A percentile compares a stretch with the other conserved stretches of the same genome.
Conservation (phyloP, 2,888 invertebrate genomes). For the Stenotaenia linearis region DNA sequence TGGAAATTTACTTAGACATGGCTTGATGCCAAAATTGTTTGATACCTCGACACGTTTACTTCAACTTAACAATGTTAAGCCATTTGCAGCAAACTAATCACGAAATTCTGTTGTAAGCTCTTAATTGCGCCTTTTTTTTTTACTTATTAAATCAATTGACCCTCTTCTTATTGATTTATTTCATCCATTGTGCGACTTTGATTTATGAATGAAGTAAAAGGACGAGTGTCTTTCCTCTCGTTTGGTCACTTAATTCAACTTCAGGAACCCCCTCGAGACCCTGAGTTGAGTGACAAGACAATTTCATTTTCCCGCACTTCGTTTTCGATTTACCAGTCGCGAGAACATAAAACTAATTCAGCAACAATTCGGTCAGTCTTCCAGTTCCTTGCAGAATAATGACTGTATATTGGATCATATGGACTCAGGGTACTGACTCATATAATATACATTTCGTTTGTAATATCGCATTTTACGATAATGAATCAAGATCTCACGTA, state of each 20-base stretch:
- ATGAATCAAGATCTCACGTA: too few species aligned
- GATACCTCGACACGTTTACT: too few species aligned
- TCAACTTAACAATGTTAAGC: too few species aligned
- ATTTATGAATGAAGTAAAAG: neutral
- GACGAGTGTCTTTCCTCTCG: neutral
- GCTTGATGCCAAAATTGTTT: neutral
- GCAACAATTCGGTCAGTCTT: neutral
- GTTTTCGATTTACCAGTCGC: neutral
- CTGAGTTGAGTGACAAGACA: neutral
- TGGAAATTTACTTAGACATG: neutral
- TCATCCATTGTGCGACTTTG: neutral
- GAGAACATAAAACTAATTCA: neutral
- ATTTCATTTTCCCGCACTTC: neutral
- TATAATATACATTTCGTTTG: too few species aligned
- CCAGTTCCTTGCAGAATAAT: neutral
- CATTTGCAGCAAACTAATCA: too few species aligned
- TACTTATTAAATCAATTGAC: too few species aligned
- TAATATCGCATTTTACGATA: too few species aligned
- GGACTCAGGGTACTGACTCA: too few species aligned
- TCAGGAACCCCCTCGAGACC: neutral
- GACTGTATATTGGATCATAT: neutral
- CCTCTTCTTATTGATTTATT: too few species aligned
- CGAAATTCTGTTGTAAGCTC: too few species aligned
- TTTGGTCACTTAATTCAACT: neutral
- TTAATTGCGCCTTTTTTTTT: too few species aligned